Base-by-base conservation (phyloP, 2,113 vertebrate species). In the Meriones unguiculatus region DNA sequence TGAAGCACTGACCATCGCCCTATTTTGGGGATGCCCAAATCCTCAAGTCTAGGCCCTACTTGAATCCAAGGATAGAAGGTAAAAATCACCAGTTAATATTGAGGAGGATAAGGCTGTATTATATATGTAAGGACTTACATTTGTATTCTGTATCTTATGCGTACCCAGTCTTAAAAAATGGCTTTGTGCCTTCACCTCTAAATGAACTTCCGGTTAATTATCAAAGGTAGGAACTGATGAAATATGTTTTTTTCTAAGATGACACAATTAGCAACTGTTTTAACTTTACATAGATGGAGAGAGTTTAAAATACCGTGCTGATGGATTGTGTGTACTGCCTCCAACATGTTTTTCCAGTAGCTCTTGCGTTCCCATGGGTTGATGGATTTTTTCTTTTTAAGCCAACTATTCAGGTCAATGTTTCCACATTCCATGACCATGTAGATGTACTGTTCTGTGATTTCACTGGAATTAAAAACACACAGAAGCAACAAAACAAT, bases 351-450 rank as follows among this genome's bases (percentile, higher is more conserved):
- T 98, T 99, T 99, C 99, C 99, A 99, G 97, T 99, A 99, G 96
- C 99, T 99, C 97, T 99, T 99, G 62, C 99, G 98, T 96, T 99
- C 99, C 98, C 99, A 97, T 0, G 99, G 99, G 98, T 99, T 99
- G 73, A 99, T 98, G 1, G 97, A 97, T 91, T 99, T 99, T 97
- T 99, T 99, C 98, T 99, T 99, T 97, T 99, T 99, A 87, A 99
- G 98, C 99, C 99, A 99, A 96, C 99, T 99, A 97, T 99, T 99
- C 75, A 99, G 99, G 97, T 99, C 99, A 96, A 99, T 98, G 98
- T 99, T 99, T 73, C 99, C 99, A 97, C 99, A 99, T 94, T 99
- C 99, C 99, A 99, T 99, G 97, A 99, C 97, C 99, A 99, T 99
- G 97, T 99, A 99, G 98, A 99, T 99, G 96, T 99, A 99, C 72